Conservation (phyloP, 1,140 invertebrate species). For the Atopsyche davidsoni region DNA sequence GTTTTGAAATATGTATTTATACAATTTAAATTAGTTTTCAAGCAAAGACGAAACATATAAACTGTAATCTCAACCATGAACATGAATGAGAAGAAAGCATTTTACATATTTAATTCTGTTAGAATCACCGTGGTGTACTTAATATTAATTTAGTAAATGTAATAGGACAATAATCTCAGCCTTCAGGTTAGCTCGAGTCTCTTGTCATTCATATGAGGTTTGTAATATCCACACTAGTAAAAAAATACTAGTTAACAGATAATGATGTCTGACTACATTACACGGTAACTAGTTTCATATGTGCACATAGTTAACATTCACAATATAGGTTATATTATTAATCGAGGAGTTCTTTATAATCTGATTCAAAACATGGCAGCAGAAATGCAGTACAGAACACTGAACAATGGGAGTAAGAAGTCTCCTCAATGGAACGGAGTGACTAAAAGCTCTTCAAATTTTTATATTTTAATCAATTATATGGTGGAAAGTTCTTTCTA, state of each 20-base stretch:
- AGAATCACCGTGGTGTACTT: constrained; percentile 8
- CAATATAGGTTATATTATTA: constrained; percentile 18
- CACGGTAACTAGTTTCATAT: constrained; percentile 12
- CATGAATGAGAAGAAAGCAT: too few species aligned
- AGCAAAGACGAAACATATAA: not conserved
- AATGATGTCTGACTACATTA: constrained; percentile 8
- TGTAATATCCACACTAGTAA: too few species aligned
- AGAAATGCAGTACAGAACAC: constrained; percentile 1
- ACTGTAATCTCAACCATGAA: constrained; percentile 13
- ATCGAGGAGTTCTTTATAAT: constrained; percentile 8
- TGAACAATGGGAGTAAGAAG: not conserved
- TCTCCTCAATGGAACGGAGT: constrained; percentile 4
- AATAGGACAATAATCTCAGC: constrained; percentile 13
- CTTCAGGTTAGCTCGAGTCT: constrained; percentile 13
- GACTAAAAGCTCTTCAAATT: constrained; percentile 5
- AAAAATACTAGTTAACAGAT: constrained; percentile 8
- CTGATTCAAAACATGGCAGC: constrained; percentile 12
- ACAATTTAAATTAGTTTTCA: too few species aligned
- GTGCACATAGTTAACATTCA: constrained; percentile 17
- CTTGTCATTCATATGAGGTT: constrained; percentile 2
- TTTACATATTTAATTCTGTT: constrained; percentile 1
- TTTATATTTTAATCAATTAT: not conserved
- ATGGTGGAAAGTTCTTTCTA: not conserved
- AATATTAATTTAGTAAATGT: constrained; percentile 5
- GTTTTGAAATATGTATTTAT: too few species aligned